Evolutionary conservation across 2,797 vertebrate genomes (phyloP).

Genomic region (Acanthiza pusilla): DNA sequence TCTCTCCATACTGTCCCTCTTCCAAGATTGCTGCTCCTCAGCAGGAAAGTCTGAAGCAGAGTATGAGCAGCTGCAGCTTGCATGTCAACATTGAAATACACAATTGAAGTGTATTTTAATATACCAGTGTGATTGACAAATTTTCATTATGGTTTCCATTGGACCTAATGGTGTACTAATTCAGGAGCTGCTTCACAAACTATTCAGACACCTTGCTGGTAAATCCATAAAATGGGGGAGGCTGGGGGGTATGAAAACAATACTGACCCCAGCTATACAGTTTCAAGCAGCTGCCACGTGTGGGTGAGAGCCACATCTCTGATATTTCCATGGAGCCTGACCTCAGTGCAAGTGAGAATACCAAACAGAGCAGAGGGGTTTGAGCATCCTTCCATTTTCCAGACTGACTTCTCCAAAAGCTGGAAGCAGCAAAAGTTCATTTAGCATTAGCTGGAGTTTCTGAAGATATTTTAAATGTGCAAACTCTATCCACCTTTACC

Average conservation of each 20-base stretch:
- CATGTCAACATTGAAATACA: background rate
- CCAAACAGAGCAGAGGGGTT: background rate
- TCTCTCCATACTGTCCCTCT: background rate
- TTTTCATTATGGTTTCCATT: background rate
- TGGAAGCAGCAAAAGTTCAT: background rate
- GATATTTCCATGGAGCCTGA: background rate
- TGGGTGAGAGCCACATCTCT: slow-evolving; percentile 1
- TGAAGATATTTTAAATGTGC: background rate
- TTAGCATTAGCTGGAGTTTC: background rate
- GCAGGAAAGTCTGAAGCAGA: background rate
- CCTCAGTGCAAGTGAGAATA: background rate
- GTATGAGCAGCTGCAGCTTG: background rate
- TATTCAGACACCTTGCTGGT: background rate
- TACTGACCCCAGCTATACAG: background rate
- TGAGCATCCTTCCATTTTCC: background rate
- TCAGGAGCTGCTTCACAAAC: background rate
- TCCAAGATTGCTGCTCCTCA: background rate
- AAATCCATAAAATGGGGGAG: background rate
- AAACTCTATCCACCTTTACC: background rate
- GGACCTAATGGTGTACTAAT: background rate
- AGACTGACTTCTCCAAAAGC: background rate
- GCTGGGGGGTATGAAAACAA: background rate
- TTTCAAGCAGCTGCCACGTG: slow-evolving; percentile 53
- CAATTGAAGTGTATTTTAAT: background rate
- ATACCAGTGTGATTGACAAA: background rate